Conservation (phyloP, 1,140 invertebrate genomes). For the Papilio machaon region DNA sequence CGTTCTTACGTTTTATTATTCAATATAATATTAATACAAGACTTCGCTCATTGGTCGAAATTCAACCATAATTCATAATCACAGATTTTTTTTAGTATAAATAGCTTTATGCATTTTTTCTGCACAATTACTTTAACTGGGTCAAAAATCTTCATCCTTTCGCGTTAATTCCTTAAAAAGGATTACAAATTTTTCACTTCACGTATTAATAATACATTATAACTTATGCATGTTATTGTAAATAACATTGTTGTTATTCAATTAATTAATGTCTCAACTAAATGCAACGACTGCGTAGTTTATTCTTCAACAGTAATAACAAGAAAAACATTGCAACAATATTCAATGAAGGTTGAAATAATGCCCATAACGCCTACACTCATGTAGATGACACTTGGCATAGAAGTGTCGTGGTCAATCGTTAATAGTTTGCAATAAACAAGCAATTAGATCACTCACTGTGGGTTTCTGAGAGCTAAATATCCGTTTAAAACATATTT, state of each 20-base stretch:
- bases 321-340: slow-evolving; percentile 4
- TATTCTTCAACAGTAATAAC: neutral
- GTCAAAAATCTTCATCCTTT: neutral
- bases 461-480: no score
- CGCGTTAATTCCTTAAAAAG: neutral
- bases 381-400: neutral
- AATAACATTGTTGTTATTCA: neutral
- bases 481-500: no score
- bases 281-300: neutral
- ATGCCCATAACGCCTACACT: neutral
- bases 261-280: slow-evolving; percentile 4
- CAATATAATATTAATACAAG: no score
- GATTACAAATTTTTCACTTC: neutral
- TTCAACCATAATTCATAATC: no score
- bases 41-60: no score
- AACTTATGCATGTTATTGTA: neutral
- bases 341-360: neutral
- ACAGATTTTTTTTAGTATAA: no score
- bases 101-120: no score
- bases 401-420: neutral
- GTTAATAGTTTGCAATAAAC: neutral
- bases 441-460: neutral
- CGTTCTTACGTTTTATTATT: no score
- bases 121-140: no score
- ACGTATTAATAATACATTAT: no score